Evolutionary conservation across 92 coral and sea anemone species (phyloP), one percentile per base, ranked within the genome.

Genomic region (Diadumene lineata): DNA sequence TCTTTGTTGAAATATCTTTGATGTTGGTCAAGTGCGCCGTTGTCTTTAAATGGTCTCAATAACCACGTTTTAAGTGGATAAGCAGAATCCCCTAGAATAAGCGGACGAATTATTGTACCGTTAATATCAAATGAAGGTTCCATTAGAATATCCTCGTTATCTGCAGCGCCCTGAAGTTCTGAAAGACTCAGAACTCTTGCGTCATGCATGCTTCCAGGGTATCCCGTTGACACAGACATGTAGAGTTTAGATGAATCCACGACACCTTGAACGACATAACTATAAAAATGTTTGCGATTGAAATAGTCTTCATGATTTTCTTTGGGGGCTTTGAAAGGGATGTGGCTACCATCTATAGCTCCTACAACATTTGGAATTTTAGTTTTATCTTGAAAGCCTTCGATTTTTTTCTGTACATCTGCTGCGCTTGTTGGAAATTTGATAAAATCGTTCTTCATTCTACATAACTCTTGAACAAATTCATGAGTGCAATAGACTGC

Each of bases 321-420:
- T 28, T 65, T 66, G 0, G 84, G 84, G 0, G 81, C 70, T 19
- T 83, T 71, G 33, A 83, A 63, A 63, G 76, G 82, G 33, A 76
- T 61, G 74, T 55, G 87, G 10, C 72, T 70, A 2, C 87, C 72
- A 23, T 55, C 79, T 55, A 83, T 25, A 0, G 79, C 79, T 9
- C 84, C 84, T 22, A 73, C 84, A 1, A 84, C 63, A 67, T 79
- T 84, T 21, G 89, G 84, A 38, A 84, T 84, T 22, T 81, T 78
- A 53, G 46, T 58, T 18, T 29, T 55, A 48, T 84, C 73, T 74
- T 85, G 82, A 81, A 85, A 80, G 13, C 34, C 73, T 31, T 85
- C 53, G 53, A 75, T 80, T 48, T 74, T 71, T 7, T 69, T 73
- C 51, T 74, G 34, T 30, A 80, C 19, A 31, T 79, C 82, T 50